Conservation (phyloP, 2,113 vertebrate species). For the Motacilla alba region DNA sequence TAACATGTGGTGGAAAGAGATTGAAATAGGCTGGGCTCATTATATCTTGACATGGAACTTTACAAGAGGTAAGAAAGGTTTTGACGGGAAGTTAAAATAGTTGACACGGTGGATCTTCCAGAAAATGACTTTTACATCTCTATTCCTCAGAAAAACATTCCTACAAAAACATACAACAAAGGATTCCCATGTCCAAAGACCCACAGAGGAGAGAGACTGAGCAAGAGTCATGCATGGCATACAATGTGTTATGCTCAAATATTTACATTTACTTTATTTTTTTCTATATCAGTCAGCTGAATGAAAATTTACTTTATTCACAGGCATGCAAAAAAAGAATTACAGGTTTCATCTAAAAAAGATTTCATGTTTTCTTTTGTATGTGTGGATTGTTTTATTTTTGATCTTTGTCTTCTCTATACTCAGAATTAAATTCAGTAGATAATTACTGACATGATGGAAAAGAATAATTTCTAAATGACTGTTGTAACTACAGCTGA, state of each 20-base stretch:
- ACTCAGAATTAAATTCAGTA: neutral
- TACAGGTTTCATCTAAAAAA: neutral
- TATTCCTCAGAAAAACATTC: neutral
- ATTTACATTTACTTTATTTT: neutral
- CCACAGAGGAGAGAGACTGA: neutral
- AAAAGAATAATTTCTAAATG: neutral
- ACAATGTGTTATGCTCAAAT: neutral
- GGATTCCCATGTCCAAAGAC: neutral
- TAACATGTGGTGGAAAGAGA: neutral
- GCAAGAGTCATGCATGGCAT: neutral
- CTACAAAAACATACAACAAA: neutral
- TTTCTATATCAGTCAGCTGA: neutral
- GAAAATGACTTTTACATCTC: neutral
- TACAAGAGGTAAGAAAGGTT: neutral
- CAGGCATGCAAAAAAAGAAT: neutral
- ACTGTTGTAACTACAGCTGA: neutral
- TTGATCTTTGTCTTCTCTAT: neutral
- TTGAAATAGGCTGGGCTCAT: neutral
- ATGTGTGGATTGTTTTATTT: neutral
- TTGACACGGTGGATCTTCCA: neutral
- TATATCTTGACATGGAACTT: neutral
- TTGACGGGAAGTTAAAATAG: neutral
- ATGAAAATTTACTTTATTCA: neutral
- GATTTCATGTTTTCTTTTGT: rapidly evolving
- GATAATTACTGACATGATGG: neutral